These are phyloP conservation scores for Dicrurus megarhynchus DNA, from an alignment of 2,113 vertebrate genomes.

Conservation along the genomic window DNA sequence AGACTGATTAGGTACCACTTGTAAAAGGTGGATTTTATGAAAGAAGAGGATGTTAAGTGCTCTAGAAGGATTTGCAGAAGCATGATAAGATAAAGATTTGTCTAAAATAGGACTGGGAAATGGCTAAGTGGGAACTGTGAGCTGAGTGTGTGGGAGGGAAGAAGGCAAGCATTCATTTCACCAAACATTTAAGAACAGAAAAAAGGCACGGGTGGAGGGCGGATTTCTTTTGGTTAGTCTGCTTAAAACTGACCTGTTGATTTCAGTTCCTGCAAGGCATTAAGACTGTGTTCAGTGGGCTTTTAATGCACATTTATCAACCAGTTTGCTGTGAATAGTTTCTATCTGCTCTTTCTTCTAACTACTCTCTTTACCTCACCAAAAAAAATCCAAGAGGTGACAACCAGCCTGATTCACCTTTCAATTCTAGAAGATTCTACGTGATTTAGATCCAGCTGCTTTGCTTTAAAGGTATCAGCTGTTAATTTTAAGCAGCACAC, in stretches of 20 bases:
- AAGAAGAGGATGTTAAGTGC: neutral
- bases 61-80: neutral
- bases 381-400: neutral
- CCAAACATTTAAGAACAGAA: neutral
- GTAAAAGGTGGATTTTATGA: neutral
- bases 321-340: neutral
- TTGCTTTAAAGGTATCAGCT: neutral
- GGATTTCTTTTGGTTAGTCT: neutral
- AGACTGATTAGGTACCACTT: neutral
- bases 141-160: constrained; percentile 10
- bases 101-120: constrained; percentile 19
- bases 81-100: constrained; percentile 30
- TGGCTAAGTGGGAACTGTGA: constrained; percentile 5
- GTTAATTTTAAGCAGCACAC: neutral
- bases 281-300: neutral
- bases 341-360: neutral
- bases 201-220: neutral
- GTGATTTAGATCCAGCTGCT: neutral
- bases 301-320: neutral
- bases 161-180: neutral
- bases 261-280: neutral
- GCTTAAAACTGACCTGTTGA: neutral
- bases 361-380: neutral
- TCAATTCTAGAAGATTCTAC: neutral
- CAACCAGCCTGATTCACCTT: neutral